Conservation (phyloP, 2,113 vertebrate species). For the Podarcis raffonei region DNA sequence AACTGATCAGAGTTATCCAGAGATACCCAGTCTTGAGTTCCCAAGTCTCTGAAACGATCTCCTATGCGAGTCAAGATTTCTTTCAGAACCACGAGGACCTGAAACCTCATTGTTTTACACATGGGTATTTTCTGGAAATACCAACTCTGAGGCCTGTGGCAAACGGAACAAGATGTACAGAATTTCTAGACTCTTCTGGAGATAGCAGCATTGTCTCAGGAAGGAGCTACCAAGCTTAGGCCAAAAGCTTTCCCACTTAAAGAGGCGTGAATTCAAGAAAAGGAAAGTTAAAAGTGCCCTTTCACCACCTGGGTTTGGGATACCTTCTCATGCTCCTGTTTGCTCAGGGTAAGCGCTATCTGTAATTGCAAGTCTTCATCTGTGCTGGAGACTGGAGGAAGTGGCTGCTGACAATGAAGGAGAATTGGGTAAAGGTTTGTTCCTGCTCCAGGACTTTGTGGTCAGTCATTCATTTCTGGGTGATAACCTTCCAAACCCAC, state of each 20-base stretch:
- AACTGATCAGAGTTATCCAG: not conserved
- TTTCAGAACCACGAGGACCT: not conserved
- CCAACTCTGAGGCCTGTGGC: not conserved
- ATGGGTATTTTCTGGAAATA: not conserved
- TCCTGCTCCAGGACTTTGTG: not conserved
- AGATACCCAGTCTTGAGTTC: not conserved
- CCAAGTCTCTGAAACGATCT: not conserved
- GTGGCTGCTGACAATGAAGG: slow-evolving; percentile 77
- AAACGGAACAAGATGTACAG: not conserved
- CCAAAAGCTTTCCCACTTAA: slow-evolving; percentile 8
- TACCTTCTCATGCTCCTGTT: slow-evolving; percentile 93
- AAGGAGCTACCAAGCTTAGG: not conserved
- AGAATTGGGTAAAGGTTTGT: slow-evolving; percentile 66
- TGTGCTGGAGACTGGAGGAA: slow-evolving; percentile 82
- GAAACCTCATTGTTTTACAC: not conserved
- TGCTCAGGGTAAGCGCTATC: slow-evolving; percentile 92
- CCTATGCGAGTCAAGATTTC: not conserved
- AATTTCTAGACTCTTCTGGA: slow-evolving; percentile 14
- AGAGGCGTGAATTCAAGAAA: slow-evolving; percentile 36
- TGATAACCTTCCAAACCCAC: not conserved
- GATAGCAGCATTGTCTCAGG: not conserved
- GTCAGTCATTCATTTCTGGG: slow-evolving; percentile 2
- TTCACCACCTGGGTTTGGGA: slow-evolving; percentile 34
- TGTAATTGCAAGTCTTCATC: slow-evolving; percentile 95
- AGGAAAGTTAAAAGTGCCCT: slow-evolving; percentile 46